Conservation (phyloP, 2,888 invertebrate genomes). For the Ophonus ardosiacus region DNA sequence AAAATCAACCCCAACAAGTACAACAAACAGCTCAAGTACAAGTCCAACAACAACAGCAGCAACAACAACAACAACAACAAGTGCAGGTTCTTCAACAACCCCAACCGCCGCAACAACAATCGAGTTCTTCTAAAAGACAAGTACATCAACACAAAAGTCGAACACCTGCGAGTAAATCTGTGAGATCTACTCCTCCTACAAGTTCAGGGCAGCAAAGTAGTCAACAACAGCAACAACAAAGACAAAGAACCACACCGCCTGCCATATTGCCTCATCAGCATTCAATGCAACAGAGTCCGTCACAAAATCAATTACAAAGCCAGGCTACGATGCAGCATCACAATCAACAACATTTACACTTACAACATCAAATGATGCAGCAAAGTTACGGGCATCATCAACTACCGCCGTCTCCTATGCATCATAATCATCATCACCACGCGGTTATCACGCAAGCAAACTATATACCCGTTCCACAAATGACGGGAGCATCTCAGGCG, state of each 20-base stretch:
- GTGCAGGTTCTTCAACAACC: slow-evolving; percentile 73
- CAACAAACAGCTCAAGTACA: slow-evolving; percentile 67
- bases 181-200: slow-evolving; percentile 73
- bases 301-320: slow-evolving; percentile 68
- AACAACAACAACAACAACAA: slow-evolving; percentile 71
- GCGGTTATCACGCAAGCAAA: slow-evolving; percentile 76
- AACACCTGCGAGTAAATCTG: slow-evolving; percentile 73
- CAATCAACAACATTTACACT: slow-evolving; percentile 70
- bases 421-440: slow-evolving; percentile 73
- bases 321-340: slow-evolving; percentile 70
- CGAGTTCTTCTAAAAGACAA: slow-evolving; percentile 65
- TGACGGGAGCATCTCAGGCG: slow-evolving; percentile 79
- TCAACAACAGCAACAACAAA: slow-evolving; percentile 70
- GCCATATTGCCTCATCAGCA: slow-evolving; percentile 70
- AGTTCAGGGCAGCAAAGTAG: slow-evolving; percentile 69
- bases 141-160: slow-evolving; percentile 65
- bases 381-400: slow-evolving; percentile 73
- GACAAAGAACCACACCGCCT: slow-evolving; percentile 72
- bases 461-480: slow-evolving; percentile 77
- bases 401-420: slow-evolving; percentile 72
- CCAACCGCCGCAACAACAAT: slow-evolving; percentile 74
- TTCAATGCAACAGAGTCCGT: slow-evolving; percentile 72
- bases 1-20: slow-evolving; percentile 69
- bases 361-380: slow-evolving; percentile 75
- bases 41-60: slow-evolving; percentile 70